Base-by-base conservation (phyloP, 2,113 vertebrate species). In the Heteronetta atricapilla region DNA sequence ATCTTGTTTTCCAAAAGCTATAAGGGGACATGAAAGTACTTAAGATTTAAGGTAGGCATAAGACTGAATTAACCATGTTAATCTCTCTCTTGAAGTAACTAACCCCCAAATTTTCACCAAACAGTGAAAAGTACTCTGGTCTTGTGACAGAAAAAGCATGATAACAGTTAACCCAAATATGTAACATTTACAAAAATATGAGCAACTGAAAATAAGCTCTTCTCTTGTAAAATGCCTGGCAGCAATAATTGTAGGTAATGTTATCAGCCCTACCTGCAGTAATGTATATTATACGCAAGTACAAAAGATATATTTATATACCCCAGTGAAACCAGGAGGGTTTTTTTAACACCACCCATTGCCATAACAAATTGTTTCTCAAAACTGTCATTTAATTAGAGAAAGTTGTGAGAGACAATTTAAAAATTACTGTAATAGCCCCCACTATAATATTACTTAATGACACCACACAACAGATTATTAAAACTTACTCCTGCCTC, bases 401-500 rank as follows among this genome's bases (percentile, higher is more conserved):
- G 56, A 90, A 94, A 89, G 42, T 83, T 52, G 73, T 50, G 73
- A 7, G 22, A 94, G 38, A 83, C 46, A 93, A 91, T 89, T 68
- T 72, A 94, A 95, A 94, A 42, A 93, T 80, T 94, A 92, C 60
- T 72, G 55, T 80, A 95, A 87, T 50, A 93, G 26, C 40, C 89
- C 44, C 44, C 33, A 62, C 74, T 58, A n/a, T 74, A 72, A 78
- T 46, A 83, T 79, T 95, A 74, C 74, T 85, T 89, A 82, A 44
- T 79, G 78, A 53, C 12, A 82, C 34, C 25, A 69, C 56, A 82
- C 26, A 90, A 53, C 60, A 86, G n/a, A 64, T 67, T 69, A 59
- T 91, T 82, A 74, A 95, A 87, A 87, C 29, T 5, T 73, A 16
- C 53, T 85, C 17, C 40, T 67, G 40, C 50, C 23, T 94, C 23